Evolutionary conservation across 2,888 invertebrate species (phyloP).

Genomic region (Cataglyphis altisquamis): DNA sequence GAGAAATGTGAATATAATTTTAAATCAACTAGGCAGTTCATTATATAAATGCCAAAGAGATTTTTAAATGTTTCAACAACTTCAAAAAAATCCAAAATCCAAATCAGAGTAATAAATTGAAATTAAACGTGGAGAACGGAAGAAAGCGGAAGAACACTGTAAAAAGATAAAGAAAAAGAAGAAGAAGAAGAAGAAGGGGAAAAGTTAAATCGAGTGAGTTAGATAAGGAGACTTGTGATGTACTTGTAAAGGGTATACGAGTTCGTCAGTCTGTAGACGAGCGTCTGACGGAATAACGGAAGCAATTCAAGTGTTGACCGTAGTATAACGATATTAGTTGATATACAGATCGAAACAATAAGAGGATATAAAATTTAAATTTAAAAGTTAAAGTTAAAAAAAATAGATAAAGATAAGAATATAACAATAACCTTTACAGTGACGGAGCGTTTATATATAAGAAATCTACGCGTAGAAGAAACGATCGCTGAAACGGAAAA

Average conservation of each 20-base stretch:
- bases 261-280: constrained; percentile 65
- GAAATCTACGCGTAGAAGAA: background rate
- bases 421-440: background rate
- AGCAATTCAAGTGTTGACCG: constrained; percentile 3
- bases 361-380: background rate
- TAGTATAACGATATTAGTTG: background rate
- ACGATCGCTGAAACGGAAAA: background rate
- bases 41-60: background rate
- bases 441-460: background rate
- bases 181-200: constrained; percentile 54
- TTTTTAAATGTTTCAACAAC: background rate
- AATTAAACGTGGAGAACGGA: constrained; percentile 37
- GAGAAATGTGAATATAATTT: background rate
- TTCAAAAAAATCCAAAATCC: background rate
- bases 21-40: background rate
- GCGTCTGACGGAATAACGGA: constrained; percentile 46
- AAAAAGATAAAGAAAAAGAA: constrained; percentile 55
- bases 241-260: constrained; percentile 62
- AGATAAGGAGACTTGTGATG: constrained; percentile 69
- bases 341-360: background rate
- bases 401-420: background rate
- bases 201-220: constrained; percentile 67
- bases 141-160: constrained; percentile 42
- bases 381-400: background rate
- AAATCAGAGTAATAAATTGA: constrained; percentile 6